These are phyloP conservation scores for Leptinotarsa lineolata DNA, from an alignment of 1,140 invertebrate genomes.

Conservation along the genomic window DNA sequence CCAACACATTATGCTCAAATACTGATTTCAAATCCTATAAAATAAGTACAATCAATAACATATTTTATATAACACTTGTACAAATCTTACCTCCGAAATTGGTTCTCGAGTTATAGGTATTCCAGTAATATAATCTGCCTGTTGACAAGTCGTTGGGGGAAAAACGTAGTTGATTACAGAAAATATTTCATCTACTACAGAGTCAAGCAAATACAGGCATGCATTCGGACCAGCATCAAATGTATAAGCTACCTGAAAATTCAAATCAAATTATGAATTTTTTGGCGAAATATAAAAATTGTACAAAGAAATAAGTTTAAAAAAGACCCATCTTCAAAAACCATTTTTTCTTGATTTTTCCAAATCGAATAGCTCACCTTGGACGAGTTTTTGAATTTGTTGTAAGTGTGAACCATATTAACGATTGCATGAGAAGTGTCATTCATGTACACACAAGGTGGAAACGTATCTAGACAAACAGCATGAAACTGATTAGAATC, in stretches of 20 bases:
- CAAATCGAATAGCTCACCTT: conserved; percentile 61
- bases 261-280: background rate
- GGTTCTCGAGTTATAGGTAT: background rate
- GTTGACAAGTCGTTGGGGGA: conserved; percentile 66
- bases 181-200: conserved; percentile 72
- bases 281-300: no score
- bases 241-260: conserved; percentile 83
- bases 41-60: background rate
- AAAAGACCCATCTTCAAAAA: no score
- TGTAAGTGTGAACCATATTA: conserved; percentile 82
- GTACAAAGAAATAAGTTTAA: no score
- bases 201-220: conserved; percentile 83
- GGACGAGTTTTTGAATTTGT: conserved; percentile 64
- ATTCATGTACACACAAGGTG: conserved; percentile 92
- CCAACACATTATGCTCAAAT: conserved; percentile 39
- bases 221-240: conserved; percentile 98
- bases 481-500: conserved; percentile 99
- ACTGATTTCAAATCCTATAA: conserved; percentile 57
- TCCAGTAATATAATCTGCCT: conserved; percentile 64
- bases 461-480: conserved; percentile 91
- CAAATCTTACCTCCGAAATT: background rate
- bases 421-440: conserved; percentile 82
- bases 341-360: background rate
- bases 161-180: conserved; percentile 73
- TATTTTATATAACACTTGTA: background rate